A percentile compares a stretch with the other conserved stretches of the same genome.
Conservation (phyloP, 2,113 vertebrate species). For the Cyprinodon tularosa region DNA sequence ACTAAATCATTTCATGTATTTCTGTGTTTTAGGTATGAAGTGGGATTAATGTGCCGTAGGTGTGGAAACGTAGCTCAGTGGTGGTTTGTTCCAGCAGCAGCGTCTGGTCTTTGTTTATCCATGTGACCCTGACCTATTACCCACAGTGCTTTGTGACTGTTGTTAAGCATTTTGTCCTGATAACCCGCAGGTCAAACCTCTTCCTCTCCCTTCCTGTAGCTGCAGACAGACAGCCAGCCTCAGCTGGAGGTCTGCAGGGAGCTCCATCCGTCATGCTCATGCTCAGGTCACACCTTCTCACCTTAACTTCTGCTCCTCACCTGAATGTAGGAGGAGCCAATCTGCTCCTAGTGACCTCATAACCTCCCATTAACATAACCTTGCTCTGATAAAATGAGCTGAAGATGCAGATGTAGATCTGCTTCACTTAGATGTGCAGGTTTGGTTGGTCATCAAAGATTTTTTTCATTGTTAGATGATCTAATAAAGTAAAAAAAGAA, state of each 20-base stretch:
- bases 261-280: conserved; percentile 71
- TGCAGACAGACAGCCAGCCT: conserved; percentile 43
- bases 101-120: conserved; percentile 33
- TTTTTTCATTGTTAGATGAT: no score
- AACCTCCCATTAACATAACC: conserved; percentile 54
- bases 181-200: conserved; percentile 63
- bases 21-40: no score
- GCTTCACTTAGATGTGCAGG: conserved; percentile 54
- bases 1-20: no score
- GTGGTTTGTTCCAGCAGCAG: conserved; percentile 16
- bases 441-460: no score
- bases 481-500: no score
- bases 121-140: conserved; percentile 63
- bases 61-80: conserved; percentile 3
- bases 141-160: conserved; percentile 58
- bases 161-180: conserved; percentile 73
- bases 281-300: conserved; percentile 68
- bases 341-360: conserved; percentile 68
- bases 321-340: conserved; percentile 63
- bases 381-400: conserved; percentile 50
- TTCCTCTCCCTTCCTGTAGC: conserved; percentile 70
- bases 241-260: conserved; percentile 46
- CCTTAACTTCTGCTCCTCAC: conserved; percentile 64
- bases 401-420: conserved; percentile 18
- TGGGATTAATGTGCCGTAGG: conserved; percentile 3